Base-by-base conservation (phyloP, 2,888 invertebrate genomes). In the Venustoraphidia nigricollis region DNA sequence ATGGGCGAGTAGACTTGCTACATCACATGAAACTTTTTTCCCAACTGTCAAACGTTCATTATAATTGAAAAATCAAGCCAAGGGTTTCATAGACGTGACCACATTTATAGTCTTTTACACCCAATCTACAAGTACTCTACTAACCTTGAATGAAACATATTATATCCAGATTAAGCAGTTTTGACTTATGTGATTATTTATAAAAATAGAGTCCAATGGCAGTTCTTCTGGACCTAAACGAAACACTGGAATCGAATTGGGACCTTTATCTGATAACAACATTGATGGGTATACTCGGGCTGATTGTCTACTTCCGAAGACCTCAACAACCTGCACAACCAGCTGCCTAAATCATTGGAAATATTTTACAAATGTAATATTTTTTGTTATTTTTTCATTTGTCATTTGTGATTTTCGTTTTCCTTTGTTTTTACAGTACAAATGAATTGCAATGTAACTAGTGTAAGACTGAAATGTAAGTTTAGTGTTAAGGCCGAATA, bases 221-320 rank as follows among this genome's bases (percentile, higher is more conserved):
- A 45, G 64, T 75, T 55, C 63, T 85, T 9, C 73, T 82, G 58
- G 73, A 81, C 53, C 70, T 85, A 59, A 82, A 84, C 57, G 79
- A 81, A 48, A 67, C 78, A 44, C 71, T 91, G 46, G 78, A 86
- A 11, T 82, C 87, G 37, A 90, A 94, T 67, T 96, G 96, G 96
- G 96, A 96, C 70, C 72, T 95, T 46, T 94, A 91, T 69, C 73
- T 93, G 58, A 88, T 95, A 57, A 86, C 89, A 17, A 69, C 81
- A 42, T 70, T 95, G 34, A 80, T 88, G 8, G 80, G 87, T 10
- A 69, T 91, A n/a, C 71, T 96, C 44, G 91, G 87, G 34, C 71
- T 84, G 10, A 77, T 93, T 45, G 76, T 92, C 55, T 89, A 89
- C 66, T 79, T 86, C 57, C 72, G 90, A 49, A 73, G 89, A 57